Evolutionary conservation across 2,797 vertebrate genomes (phyloP).

Genomic region (Martes flavigula): DNA sequence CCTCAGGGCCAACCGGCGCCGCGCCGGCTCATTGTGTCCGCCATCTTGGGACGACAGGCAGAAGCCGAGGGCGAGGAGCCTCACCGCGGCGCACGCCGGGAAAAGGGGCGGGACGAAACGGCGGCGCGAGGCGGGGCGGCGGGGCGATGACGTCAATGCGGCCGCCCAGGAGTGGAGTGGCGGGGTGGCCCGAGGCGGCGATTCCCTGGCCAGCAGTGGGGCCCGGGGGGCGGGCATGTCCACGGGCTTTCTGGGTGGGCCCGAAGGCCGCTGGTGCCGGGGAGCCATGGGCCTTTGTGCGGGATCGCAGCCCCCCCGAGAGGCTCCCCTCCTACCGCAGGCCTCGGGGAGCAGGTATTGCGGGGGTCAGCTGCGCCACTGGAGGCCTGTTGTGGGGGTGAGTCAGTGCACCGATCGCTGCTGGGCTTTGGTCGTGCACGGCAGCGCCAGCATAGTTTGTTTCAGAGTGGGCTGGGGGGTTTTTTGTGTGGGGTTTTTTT

Average conservation of each 20-base stretch:
- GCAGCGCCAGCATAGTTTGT: neutral
- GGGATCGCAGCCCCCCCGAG: fast-evolving
- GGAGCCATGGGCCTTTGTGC: neutral
- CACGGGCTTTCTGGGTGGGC: neutral
- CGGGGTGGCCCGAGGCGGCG: fast-evolving
- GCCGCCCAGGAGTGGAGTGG: neutral
- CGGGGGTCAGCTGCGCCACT: neutral
- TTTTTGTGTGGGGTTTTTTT: neutral
- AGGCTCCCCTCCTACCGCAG: neutral
- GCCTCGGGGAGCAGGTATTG: neutral
- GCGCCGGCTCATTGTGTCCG: conserved; percentile 85
- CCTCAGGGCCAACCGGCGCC: conserved; percentile 68
- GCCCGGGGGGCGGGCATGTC: fast-evolving
- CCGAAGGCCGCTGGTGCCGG: neutral
- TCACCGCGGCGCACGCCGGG: conserved; percentile 40
- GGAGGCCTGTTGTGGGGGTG: neutral
- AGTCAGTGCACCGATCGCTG: neutral
- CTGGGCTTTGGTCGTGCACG: neutral
- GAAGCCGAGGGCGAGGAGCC: conserved; percentile 48
- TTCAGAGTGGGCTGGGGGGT: neutral
- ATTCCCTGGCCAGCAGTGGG: fast-evolving
- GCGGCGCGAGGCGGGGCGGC: neutral
- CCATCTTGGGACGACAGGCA: conserved; percentile 82
- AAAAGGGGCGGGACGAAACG: neutral
- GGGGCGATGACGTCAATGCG: conserved; percentile 47